Evolutionary conservation across 2,888 invertebrate species (phyloP).

Genomic region (Drosophila peninsularis): DNA sequence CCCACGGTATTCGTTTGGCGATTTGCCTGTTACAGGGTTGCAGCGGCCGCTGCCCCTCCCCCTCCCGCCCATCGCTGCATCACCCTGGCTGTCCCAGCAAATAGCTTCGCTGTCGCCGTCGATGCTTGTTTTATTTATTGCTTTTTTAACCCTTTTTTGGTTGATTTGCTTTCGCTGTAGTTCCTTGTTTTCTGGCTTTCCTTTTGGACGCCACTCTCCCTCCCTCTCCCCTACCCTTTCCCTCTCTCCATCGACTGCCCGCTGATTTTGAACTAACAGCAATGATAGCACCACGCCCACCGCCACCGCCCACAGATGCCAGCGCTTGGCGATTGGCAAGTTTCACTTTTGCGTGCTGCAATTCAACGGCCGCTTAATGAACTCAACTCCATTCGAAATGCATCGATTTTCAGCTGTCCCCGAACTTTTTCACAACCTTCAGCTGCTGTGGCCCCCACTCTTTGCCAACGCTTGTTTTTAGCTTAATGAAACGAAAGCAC

Average conservation of each 20-base stretch:
- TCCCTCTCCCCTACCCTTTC: not conserved
- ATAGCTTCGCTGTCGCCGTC: conserved; percentile 81
- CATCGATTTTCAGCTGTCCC: conserved; percentile 63
- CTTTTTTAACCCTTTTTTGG: conserved; percentile 83
- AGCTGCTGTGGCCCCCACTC: not conserved
- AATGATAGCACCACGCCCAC: conserved; percentile 41
- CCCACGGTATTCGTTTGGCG: conserved; percentile 77
- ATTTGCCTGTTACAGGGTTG: conserved; percentile 77
- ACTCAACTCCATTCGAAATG: conserved; percentile 71
- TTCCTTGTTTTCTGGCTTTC: conserved; percentile 33
- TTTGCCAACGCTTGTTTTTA: conserved; percentile 37
- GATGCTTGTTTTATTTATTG: conserved; percentile 84
- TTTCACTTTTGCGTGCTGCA: conserved; percentile 66
- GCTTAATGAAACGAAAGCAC: conserved; percentile 51
- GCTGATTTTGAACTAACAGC: conserved; percentile 52
- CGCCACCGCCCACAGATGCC: not conserved
- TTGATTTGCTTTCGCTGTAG: conserved; percentile 54
- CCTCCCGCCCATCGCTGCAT: not conserved
- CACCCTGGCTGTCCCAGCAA: conserved; percentile 59
- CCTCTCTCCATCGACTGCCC: conserved; percentile 2
- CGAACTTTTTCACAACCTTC: conserved; percentile 22
- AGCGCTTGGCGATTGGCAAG: conserved; percentile 41
- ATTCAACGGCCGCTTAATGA: conserved; percentile 66
- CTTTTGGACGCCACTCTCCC: conserved; percentile 8
- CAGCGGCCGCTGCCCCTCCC: conserved; percentile 8